Percentiles rank a stretch among this genome's conserved stretches.
These are phyloP conservation scores for Isurus oxyrinchus DNA, from an alignment of 2,113 vertebrate genomes.

Conservation along the genomic window DNA sequence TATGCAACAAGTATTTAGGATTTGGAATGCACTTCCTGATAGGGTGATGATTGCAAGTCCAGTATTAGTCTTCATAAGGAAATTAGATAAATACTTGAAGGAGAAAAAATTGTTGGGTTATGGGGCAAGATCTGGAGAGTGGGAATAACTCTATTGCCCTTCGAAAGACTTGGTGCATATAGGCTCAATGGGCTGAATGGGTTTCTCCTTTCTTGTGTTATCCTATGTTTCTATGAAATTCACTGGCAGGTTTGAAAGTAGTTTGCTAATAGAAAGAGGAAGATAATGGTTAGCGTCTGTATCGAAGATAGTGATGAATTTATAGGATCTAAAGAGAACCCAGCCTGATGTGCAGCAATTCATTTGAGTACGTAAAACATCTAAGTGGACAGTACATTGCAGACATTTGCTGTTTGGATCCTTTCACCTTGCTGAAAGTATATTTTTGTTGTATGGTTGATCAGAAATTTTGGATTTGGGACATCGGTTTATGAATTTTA, in stretches of 20 bases:
- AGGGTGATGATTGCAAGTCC: no score
- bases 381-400: background rate
- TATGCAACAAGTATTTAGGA: no score
- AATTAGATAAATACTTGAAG: no score
- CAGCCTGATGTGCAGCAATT: background rate
- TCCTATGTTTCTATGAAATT: no score
- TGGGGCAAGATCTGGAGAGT: no score
- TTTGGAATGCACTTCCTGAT: no score
- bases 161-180: no score
- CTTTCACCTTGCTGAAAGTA: background rate
- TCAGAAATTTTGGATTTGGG: background rate
- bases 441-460: background rate
- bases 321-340: background rate
- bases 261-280: background rate
- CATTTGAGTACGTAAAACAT: background rate
- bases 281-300: background rate
- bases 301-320: background rate
- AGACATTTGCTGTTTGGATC: background rate
- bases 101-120: no score
- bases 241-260: background rate
- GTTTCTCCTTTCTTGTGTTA: no score
- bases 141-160: no score
- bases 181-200: no score
- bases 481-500: background rate
- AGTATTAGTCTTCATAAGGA: no score